Conservation (phyloP, 2,797 vertebrate species). For the Hemitrygon akajei region DNA sequence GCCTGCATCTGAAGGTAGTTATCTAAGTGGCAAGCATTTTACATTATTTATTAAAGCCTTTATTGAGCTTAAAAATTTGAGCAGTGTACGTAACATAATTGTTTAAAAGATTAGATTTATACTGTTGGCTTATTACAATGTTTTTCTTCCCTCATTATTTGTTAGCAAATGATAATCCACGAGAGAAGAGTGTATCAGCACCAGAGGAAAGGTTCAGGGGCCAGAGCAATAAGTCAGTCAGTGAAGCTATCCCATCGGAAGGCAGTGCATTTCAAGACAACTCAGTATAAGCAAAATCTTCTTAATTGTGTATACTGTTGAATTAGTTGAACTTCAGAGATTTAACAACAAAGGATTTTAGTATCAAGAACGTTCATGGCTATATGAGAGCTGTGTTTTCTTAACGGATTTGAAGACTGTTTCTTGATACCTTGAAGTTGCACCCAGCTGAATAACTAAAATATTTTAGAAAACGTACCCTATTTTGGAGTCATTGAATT, state of each 20-base stretch:
- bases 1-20: slow-evolving; percentile 78
- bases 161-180: slow-evolving; percentile 11
- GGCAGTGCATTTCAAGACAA: slow-evolving; percentile 32
- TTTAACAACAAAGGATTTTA: slow-evolving; percentile 27
- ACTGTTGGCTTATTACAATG: slow-evolving; percentile 58
- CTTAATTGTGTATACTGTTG: slow-evolving; percentile 2
- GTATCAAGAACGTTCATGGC: background rate
- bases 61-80: background rate
- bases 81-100: background rate
- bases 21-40: background rate
- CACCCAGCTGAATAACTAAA: background rate
- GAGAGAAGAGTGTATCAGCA: slow-evolving; percentile 6
- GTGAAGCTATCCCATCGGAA: slow-evolving; percentile 31
- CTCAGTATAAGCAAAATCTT: slow-evolving; percentile 26
- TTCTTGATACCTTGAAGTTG: background rate
- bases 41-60: background rate
- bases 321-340: background rate
- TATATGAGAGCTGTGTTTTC: slow-evolving; percentile 8
- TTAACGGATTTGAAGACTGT: background rate
- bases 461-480: background rate
- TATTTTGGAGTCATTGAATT: background rate
- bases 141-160: slow-evolving; percentile 46
- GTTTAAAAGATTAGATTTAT: slow-evolving; percentile 57
- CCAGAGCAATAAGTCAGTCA: slow-evolving; percentile 28
- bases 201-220: slow-evolving; percentile 33